A percentile compares a stretch with the other conserved stretches of the same genome.
phyloP scores from a whole-genome alignment of 2,888 invertebrate species.

The Micropterix aruncella region DNA sequence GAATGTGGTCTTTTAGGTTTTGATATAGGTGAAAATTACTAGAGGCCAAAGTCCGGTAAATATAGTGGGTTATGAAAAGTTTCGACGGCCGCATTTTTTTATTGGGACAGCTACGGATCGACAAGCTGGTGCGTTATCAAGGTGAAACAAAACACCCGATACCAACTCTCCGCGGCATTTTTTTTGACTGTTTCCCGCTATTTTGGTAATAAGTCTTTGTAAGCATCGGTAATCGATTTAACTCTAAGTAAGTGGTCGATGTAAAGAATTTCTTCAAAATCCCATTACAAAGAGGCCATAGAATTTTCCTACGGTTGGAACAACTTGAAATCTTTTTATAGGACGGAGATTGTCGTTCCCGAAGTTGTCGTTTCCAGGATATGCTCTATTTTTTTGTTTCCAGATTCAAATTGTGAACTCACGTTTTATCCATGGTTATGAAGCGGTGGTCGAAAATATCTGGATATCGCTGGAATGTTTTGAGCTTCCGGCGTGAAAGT shows the following conservation, averaged over 20 bases:
- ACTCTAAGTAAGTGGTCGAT: background rate
- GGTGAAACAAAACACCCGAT: too few relatives aligned
- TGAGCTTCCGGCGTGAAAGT: background rate
- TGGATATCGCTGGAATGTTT: background rate
- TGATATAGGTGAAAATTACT: too few relatives aligned
- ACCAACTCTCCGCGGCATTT: too few relatives aligned
- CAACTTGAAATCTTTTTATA: background rate
- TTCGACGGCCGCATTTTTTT: too few relatives aligned
- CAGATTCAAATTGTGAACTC: background rate
- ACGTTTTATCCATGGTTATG: background rate
- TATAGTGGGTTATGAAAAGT: too few relatives aligned
- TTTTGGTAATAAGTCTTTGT: too few relatives aligned
- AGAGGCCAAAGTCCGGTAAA: too few relatives aligned
- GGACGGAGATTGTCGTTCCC: too few relatives aligned
- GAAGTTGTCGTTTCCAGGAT: background rate
- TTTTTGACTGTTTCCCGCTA: too few relatives aligned
- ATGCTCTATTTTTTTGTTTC: background rate
- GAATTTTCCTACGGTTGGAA: background rate
- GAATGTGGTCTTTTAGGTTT: too few relatives aligned
- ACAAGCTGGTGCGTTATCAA: too few relatives aligned
- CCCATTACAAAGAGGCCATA: background rate
- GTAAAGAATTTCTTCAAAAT: background rate
- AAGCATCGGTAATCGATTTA: background rate
- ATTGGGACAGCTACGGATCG: too few relatives aligned
- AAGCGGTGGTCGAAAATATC: background rate